Conservation (phyloP, 2,797 vertebrate genomes). For the Takifugu rubripes region DNA sequence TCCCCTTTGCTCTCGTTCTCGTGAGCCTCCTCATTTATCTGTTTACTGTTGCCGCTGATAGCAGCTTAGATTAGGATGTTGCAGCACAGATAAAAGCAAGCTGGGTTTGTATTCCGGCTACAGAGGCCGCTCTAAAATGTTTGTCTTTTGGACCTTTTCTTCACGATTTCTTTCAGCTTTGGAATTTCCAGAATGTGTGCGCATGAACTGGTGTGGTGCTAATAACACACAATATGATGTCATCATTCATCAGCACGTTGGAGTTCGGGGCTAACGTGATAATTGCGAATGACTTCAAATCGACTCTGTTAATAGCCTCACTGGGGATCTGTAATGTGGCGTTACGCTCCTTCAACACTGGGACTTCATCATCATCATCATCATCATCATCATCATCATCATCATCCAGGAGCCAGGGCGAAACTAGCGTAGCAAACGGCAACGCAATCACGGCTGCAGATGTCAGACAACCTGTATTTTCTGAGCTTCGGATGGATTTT, state of each 20-base stretch:
- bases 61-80: slow-evolving; percentile 35
- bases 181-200: slow-evolving; percentile 11
- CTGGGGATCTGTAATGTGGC: background rate
- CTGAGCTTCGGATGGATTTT: no score
- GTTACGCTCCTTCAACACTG: background rate
- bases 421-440: background rate
- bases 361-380: no score
- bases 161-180: slow-evolving; percentile 5
- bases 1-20: slow-evolving; percentile 28
- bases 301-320: no score
- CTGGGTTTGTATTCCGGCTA: slow-evolving; percentile 14
- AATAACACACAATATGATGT: background rate
- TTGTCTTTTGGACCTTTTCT: slow-evolving; percentile 1
- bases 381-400: no score
- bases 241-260: background rate
- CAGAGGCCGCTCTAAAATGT: background rate
- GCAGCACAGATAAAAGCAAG: slow-evolving; percentile 21
- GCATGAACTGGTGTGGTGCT: background rate
- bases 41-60: slow-evolving; percentile 30
- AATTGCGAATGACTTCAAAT: no score
- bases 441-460: background rate
- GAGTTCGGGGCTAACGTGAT: background rate
- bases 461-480: background rate
- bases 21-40: slow-evolving; percentile 44
- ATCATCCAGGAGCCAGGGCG: no score